Conservation (phyloP, 2,797 vertebrate species). For the Phaenicophaeus curvirostris region DNA sequence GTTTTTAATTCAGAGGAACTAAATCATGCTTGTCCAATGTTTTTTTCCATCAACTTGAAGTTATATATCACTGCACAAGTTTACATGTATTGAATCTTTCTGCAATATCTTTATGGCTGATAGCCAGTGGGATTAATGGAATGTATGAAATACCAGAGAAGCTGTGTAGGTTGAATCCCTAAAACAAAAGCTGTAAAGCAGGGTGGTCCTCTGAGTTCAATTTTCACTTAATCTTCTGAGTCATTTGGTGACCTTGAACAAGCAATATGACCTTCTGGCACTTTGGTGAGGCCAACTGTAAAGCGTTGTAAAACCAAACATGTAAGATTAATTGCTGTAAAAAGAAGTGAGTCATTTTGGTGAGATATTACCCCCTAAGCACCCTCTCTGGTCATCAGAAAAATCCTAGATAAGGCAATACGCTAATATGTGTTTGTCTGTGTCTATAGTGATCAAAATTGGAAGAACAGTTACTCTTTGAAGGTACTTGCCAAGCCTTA, state of each 20-base stretch:
- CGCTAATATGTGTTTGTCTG: neutral
- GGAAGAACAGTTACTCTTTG: conserved; percentile 21
- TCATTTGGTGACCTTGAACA: conserved; percentile 28
- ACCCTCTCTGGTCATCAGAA: neutral
- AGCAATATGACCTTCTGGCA: conserved; percentile 12
- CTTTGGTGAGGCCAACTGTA: neutral
- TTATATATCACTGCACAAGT: conserved; percentile 25
- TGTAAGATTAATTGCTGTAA: neutral
- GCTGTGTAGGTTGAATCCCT: neutral
- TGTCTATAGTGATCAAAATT: conserved; percentile 3
- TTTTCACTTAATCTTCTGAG: conserved; percentile 36
- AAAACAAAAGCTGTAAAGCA: neutral
- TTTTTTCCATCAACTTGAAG: conserved; percentile 62
- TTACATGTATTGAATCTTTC: neutral
- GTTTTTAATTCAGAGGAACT: conserved; percentile 67
- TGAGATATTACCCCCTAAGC: neutral
- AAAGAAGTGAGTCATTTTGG: neutral
- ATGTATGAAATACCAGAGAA: neutral
- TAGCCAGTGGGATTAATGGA: neutral
- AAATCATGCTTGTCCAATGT: conserved; percentile 48
- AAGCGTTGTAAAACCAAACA: neutral
- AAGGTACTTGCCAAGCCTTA: conserved; percentile 42
- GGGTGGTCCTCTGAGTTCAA: conserved; percentile 19
- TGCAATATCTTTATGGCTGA: conserved; percentile 7
- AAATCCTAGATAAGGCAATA: neutral